Evolutionary conservation across 2,888 invertebrate species (phyloP), one percentile per base, ranked within the genome.

Genomic region (Mactromeris polynyma): DNA sequence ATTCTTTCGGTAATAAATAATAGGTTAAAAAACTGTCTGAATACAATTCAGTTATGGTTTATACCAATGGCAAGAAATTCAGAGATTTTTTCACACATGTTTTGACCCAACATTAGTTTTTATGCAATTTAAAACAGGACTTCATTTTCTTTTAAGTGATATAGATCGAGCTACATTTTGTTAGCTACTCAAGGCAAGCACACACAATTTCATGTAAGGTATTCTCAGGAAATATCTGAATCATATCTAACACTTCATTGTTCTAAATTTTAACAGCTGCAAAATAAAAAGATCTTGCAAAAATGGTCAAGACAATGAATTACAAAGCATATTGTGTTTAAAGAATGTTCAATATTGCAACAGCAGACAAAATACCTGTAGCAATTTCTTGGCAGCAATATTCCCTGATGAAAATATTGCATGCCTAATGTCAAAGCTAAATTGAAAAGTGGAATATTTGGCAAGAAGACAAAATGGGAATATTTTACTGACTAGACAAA

Each of bases 391-490:
- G 73, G 73, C 73, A 73, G 36, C 17, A 33, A 73, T 26, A 33
- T 26, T 17, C 3, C 14, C 2, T 33, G 36, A 33, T 73, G 36
- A 9, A 73, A 73, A 73, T 73, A 73, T 4, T 73, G 36, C 36
- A 19, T 73, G 73, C 73, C 36, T 36, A 33, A 73, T 73, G 73
- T 73, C 36, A 73, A 73, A 73, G 19, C 73, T 73, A 73, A 73
- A 73, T 33, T 73, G 33, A 33, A 33, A 36, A 73, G 17, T 73
- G 17, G 73, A 73, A 73, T 14, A 73, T 36, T 73, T 73, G 73
- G 73, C 73, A 73, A 36, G 19, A 14, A 73, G 33, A 73, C 73
- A 73, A 73, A 33, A 73, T 19, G 14, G 14, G 36, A 36, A 73
- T 19, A 36, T 36, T 73, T 73, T 33, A 73, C 73, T 33, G 73